These are phyloP conservation scores for Lysiphlebus fabarum DNA, from an alignment of 1,140 invertebrate genomes.

Conservation along the genomic window DNA sequence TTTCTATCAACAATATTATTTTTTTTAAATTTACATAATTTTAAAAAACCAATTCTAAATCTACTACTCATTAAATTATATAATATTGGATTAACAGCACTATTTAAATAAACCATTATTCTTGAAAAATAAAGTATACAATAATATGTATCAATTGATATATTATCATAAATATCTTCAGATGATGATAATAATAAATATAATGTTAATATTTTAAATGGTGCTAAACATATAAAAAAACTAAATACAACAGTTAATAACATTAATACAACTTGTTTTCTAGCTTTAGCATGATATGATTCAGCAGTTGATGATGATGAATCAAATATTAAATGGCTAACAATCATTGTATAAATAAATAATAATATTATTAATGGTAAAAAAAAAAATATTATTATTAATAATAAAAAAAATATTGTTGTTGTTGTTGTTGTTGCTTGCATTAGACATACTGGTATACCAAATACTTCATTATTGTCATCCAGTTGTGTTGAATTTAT, in stretches of 20 bases:
- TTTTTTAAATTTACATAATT: conserved; percentile 60
- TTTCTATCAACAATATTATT: conserved; percentile 43
- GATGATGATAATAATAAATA: conserved; percentile 69
- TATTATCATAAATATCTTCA: conserved; percentile 55
- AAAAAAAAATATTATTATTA: conserved; percentile 71
- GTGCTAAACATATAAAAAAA: conserved; percentile 84
- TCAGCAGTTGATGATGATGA: conserved; percentile 61
- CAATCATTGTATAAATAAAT: conserved; percentile 73
- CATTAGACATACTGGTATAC: conserved; percentile 64
- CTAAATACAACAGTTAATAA: conserved; percentile 77
- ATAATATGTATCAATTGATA: conserved; percentile 72
- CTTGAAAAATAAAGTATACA: conserved; percentile 77
- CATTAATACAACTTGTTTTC: conserved; percentile 76
- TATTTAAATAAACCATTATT: conserved; percentile 84
- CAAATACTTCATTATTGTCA: conserved; percentile 37
- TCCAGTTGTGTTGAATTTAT: conserved; percentile 26
- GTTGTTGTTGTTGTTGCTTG: conserved; percentile 66
- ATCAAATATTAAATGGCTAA: conserved; percentile 69
- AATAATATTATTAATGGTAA: conserved; percentile 73
- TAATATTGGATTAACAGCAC: conserved; percentile 77
- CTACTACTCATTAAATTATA: conserved; percentile 85
- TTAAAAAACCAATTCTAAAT: conserved; percentile 73
- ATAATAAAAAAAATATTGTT: conserved; percentile 69
- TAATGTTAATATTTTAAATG: conserved; percentile 79
- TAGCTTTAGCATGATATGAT: conserved; percentile 60